Base-by-base conservation (phyloP, 2,797 vertebrate genomes). In the Knipowitschia caucasica region DNA sequence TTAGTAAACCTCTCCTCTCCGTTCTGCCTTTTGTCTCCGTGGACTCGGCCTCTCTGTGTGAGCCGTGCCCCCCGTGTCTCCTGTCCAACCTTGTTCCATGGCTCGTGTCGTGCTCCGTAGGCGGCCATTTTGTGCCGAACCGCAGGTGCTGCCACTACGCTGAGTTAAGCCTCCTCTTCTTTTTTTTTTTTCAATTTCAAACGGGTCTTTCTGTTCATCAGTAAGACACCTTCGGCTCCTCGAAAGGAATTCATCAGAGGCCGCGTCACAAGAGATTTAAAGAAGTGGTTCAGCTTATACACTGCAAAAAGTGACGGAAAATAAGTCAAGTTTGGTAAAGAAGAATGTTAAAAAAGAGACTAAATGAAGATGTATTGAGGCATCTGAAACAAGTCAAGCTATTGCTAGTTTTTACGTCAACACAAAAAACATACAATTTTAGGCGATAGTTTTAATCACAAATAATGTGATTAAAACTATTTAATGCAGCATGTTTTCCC, bases 1-100 rank as follows among this genome's bases (percentile, higher is more conserved):
- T n/a, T n/a, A n/a, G n/a, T n/a, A n/a, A n/a, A n/a, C n/a, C n/a
- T n/a, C n/a, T n/a, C n/a, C n/a, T n/a, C n/a, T n/a, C n/a, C n/a
- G n/a, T n/a, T n/a, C n/a, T n/a, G n/a, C n/a, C n/a, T n/a, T n/a
- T n/a, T n/a, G n/a, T n/a, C 60, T 73, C 58, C 36, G 64, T 51
- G 75, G 4, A 36, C 66, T 69, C 78, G 18, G 62, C 42, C 43
- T 29, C 60, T 73, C 80, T 86, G 77, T 83, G 53, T 66, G 40
- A 71, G 55, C 61, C 59, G 50, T 69, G 66, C 56, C 75, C 60
- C 71, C 57, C 34, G 69, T 73, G 77, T 73, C 47, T 58, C 14
- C 67, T 74, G 76, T 81, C 76, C 55, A 63, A 76, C 31, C 62
- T 53, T 57, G 57, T 81, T 69, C 60, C 76, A 80, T 56, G 74